Percentiles rank a stretch among this genome's conserved stretches.
Evolutionary conservation across 2,888 invertebrate species (phyloP).

Genomic region (Parnassius glacialis): DNA sequence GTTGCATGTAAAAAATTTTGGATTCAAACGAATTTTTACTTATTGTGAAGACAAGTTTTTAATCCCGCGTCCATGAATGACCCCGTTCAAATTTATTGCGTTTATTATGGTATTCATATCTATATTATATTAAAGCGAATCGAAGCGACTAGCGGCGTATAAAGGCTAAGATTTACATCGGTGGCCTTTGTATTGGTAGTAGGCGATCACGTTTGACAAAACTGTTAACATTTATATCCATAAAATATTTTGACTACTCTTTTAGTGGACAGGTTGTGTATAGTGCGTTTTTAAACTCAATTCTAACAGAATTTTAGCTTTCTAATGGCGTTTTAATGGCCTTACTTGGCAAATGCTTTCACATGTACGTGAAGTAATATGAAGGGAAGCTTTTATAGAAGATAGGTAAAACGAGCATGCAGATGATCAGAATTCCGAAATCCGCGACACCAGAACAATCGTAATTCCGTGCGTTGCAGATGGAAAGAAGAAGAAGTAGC

Average conservation of each 20-base stretch:
- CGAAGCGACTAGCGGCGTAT: constrained; percentile 53
- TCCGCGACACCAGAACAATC: too few species aligned
- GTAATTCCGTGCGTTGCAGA: too few species aligned
- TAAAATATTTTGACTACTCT: constrained; percentile 80
- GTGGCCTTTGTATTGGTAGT: constrained; percentile 62
- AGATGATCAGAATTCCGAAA: too few species aligned
- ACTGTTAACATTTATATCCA: constrained; percentile 74
- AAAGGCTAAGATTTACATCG: constrained; percentile 70
- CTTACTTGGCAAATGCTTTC: too few species aligned
- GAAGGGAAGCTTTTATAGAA: too few species aligned
- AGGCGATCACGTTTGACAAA: constrained; percentile 73
- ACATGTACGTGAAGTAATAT: too few species aligned
- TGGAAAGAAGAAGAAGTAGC: too few species aligned
- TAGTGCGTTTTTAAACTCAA: constrained; percentile 17
- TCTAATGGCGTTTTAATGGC: not conserved
- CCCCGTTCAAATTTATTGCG: constrained; percentile 61
- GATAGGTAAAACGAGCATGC: too few species aligned
- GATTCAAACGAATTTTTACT: constrained; percentile 47
- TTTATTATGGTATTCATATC: constrained; percentile 69
- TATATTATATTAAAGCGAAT: constrained; percentile 67
- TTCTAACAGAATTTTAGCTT: not conserved
- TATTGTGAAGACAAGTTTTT: constrained; percentile 49
- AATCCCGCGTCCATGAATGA: constrained; percentile 46
- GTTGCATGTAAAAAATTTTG: constrained; percentile 54
- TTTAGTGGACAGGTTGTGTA: constrained; percentile 51